Evolutionary conservation across 2,888 invertebrate genomes (phyloP), one percentile per base, ranked within the genome.

Genomic region (Danaus chrysippus): DNA sequence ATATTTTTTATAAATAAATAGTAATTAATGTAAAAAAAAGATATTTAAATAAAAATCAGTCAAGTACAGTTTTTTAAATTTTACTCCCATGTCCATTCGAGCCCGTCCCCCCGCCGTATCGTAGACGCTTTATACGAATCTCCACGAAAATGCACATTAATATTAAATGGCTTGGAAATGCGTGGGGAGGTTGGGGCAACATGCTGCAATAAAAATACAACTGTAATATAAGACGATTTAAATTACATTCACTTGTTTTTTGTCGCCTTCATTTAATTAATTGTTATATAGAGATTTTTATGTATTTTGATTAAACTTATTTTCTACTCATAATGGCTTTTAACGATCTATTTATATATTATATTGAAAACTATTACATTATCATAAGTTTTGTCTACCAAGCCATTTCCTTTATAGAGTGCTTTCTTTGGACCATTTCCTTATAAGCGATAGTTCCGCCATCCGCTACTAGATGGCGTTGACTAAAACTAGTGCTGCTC

Each of bases 111-210:
- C 74, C 73, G 74, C 81, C 85, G 87, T 88, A 86, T 88, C 86
- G 86, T 77, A 86, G 88, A 84, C 86, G 87, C 86, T 88, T 87
- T 87, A 84, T 87, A 85, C 87, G 89, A 90, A 90, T 89, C 87
- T 88, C 86, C 86, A 87, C 89, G 90, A 90, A 91, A 91, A 91
- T 91, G 91, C 91, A 91, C 91, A 91, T 91, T 91, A 91, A 91
- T 91, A 91, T 91, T 91, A 91, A 91, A 91, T 91, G 91, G 91
- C 89, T 90, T 87, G 91, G 91, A 91, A 91, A 91, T 90, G 90
- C 87, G 86, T 82, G 81, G 84, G 74, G 68, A 67, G 72, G 66
- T 58, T 71, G 76, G 72, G 75, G 77, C 76, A 74, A 76, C 69
- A 66, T 74, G 79, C 79, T 70, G 72, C 70, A 68, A 69, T 73